Evolutionary conservation across 2,888 invertebrate species (phyloP).

Genomic region (Agrochola lota): DNA sequence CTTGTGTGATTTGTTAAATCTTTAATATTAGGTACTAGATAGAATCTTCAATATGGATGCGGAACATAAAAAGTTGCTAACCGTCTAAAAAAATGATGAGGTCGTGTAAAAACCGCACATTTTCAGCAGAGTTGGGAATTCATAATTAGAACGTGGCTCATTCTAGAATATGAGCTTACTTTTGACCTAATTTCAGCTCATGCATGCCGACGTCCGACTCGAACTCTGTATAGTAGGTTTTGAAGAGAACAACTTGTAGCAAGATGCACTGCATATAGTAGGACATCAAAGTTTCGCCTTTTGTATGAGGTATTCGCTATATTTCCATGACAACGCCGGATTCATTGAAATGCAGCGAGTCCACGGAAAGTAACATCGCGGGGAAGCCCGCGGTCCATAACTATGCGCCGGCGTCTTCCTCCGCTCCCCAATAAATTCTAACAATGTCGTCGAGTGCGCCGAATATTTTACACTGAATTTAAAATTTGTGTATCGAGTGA

Average conservation of each 20-base stretch:
- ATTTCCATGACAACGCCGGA: constrained; percentile 76
- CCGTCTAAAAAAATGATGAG: constrained; percentile 47
- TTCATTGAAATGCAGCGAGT: constrained; percentile 75
- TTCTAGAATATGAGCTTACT: constrained; percentile 65
- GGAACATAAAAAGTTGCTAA: constrained; percentile 30
- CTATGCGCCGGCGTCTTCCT: constrained; percentile 70
- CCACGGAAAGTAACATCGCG: constrained; percentile 70
- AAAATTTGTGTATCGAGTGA: constrained; percentile 56
- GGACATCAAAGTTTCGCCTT: constrained; percentile 64
- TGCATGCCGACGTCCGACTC: constrained; percentile 54
- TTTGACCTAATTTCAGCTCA: constrained; percentile 63
- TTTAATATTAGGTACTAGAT: not conserved
- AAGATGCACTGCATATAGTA: constrained; percentile 65
- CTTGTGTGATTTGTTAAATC: constrained; percentile 14
- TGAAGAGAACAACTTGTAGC: constrained; percentile 70
- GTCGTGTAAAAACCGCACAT: constrained; percentile 49
- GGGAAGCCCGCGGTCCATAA: constrained; percentile 72
- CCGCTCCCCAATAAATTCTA: constrained; percentile 77
- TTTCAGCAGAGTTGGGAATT: constrained; percentile 52
- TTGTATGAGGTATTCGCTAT: constrained; percentile 70
- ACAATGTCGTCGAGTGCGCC: constrained; percentile 73
- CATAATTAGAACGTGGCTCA: constrained; percentile 62
- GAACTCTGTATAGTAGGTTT: constrained; percentile 69
- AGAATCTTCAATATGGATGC: constrained; percentile 1
- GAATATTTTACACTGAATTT: constrained; percentile 60